A percentile compares a stretch with the other conserved stretches of the same genome.
These are phyloP conservation scores for Austrolebias charrua DNA, from an alignment of 2,797 vertebrate genomes.

Conservation along the genomic window DNA sequence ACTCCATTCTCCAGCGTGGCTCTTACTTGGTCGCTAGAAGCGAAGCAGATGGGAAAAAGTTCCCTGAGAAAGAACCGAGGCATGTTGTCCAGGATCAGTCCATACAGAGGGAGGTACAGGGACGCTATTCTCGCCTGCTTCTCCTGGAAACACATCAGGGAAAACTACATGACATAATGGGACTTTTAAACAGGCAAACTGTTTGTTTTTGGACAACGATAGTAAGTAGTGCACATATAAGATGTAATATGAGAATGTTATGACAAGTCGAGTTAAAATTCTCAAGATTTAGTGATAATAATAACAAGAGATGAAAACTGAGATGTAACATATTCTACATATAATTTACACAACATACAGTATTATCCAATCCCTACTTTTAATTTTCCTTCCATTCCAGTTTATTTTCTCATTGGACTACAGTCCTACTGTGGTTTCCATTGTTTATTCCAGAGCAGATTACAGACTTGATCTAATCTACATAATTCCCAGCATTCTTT, in stretches of 20 bases:
- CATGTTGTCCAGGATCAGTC: slow-evolving; percentile 98
- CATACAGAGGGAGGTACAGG: slow-evolving; percentile 95
- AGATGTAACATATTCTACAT: background rate
- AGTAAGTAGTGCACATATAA: no score
- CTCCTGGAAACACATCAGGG: slow-evolving; percentile 74
- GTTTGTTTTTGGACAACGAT: no score
- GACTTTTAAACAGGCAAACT: background rate
- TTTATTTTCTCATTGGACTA: slow-evolving; percentile 16
- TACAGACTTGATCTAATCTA: slow-evolving; percentile 45
- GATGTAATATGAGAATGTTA: no score
- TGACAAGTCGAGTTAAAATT: no score
- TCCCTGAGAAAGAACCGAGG: slow-evolving; percentile 97
- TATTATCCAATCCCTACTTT: no score
- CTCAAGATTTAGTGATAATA: no score
- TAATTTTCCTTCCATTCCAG: background rate
- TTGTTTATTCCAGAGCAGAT: slow-evolving; percentile 35
- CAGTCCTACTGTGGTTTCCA: slow-evolving; percentile 38
- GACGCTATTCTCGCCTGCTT: slow-evolving; percentile 94
- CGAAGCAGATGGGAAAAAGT: slow-evolving; percentile 90
- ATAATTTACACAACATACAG: no score
- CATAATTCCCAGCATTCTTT: slow-evolving; percentile 50
- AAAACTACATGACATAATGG: background rate
- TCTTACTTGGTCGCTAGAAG: slow-evolving; percentile 91
- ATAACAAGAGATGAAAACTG: no score
- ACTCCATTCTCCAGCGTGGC: background rate